phyloP scores from a whole-genome alignment of 2,113 vertebrate genomes.

The Leucopternis melanops region DNA sequence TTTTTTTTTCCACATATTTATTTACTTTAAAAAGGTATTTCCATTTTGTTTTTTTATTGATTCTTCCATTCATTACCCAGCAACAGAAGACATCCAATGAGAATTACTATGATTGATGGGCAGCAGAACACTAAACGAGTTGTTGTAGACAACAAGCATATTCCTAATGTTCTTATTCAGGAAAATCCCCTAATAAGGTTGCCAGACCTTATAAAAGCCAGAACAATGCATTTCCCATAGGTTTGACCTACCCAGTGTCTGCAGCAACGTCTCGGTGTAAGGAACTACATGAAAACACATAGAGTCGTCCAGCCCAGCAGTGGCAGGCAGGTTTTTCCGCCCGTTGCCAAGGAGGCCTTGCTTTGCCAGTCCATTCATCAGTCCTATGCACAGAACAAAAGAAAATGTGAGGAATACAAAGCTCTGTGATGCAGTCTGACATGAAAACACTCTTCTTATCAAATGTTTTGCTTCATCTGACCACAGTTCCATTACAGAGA shows the following conservation, averaged over 20 bases:
- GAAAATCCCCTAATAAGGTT: neutral
- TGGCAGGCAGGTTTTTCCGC: neutral
- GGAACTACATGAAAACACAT: constrained; percentile 59
- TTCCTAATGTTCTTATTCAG: neutral
- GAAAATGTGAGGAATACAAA: neutral
- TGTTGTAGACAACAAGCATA: neutral
- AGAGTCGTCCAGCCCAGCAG: neutral
- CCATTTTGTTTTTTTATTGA: neutral
- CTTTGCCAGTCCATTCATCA: constrained; percentile 63
- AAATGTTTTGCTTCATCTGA: neutral
- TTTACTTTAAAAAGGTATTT: neutral
- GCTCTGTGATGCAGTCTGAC: neutral
- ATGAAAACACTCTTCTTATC: neutral
- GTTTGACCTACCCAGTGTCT: constrained; percentile 53
- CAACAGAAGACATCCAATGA: neutral
- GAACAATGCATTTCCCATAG: neutral
- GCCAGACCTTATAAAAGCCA: neutral
- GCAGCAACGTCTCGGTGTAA: constrained; percentile 21
- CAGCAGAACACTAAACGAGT: neutral
- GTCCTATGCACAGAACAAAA: constrained; percentile 43
- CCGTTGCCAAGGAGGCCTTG: neutral
- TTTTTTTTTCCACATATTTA: neutral
- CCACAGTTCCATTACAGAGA: neutral
- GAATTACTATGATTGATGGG: neutral
- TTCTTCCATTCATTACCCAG: neutral